Evolutionary conservation across 2,888 invertebrate species (phyloP), one percentile per base, ranked within the genome.

Genomic region (Dioctria linearis): DNA sequence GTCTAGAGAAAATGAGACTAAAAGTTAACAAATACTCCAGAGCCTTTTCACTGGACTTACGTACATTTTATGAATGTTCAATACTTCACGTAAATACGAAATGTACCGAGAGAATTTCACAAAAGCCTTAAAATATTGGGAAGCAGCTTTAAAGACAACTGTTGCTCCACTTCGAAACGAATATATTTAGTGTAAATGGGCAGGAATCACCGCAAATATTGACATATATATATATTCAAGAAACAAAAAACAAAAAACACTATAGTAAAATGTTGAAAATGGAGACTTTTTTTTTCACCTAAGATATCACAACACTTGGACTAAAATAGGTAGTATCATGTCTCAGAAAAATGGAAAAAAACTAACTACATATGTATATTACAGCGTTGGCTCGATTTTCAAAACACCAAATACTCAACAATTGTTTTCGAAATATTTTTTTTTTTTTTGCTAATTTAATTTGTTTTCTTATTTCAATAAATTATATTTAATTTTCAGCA

Each of bases 121-220:
- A 69, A 40, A 46, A 69, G 69, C 51, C 39, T 51, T 51, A 54
- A 54, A 54, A 54, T 54, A 4, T n/a, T 54, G 54, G 54, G 54
- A 1, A n/a, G 11, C 6, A 73, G 54, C 73, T 73, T 73, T 73
- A 73, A 67, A 42, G 67, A 79, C 79, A 79, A 79, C 79, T 79
- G 79, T 79, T 79, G 79, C 79, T 79, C 69, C 49, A 25, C 4
- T 54, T 11, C 11, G 3, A 11, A 54, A 2, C 2, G 11, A 54
- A 11, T 3, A n/a, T 11, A 1, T 25, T 25, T 2, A 1, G 11
- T 54, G 54, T 54, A 54, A 54, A 54, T n/a, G 11, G 6, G 49
- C 49, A 5, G 9, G 49, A 46, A 46, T 46, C 9, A n/a, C 54
- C 6, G 11, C 11, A 54, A 11, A 11, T 9, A 9, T 11, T 54